Conservation (phyloP, 2,888 invertebrate genomes). For the Laspeyria flexula region DNA sequence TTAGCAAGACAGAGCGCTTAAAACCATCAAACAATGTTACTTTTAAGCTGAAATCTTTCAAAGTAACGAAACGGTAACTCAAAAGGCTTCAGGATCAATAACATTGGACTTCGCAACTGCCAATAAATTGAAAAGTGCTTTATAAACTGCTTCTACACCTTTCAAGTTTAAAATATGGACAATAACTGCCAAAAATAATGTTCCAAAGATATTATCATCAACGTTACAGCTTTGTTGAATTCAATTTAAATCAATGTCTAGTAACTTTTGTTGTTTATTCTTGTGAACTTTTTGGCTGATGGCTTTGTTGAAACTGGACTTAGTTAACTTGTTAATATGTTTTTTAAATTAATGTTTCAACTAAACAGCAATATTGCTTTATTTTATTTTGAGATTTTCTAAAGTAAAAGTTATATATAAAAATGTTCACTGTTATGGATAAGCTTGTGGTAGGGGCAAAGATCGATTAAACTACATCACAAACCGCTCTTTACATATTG, state of each 20-base stretch:
- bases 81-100: conserved; percentile 8
- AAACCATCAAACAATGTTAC: no score
- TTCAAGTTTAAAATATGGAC: neutral
- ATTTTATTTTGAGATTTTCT: no score
- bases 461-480: neutral
- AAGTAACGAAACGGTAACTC: conserved; percentile 20
- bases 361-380: no score
- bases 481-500: conserved; percentile 29
- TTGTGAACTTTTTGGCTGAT: conserved; percentile 1
- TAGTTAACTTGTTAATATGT: neutral
- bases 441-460: neutral
- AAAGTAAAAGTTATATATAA: no score
- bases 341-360: no score
- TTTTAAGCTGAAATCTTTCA: no score
- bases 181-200: conserved; percentile 13
- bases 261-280: conserved; percentile 13
- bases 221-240: conserved; percentile 31
- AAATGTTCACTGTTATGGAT: no score
- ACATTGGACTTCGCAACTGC: neutral
- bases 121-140: conserved; percentile 11
- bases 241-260: conserved; percentile 59
- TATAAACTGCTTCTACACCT: conserved; percentile 2
- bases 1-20: no score
- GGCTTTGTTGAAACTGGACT: neutral
- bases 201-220: conserved; percentile 23